phyloP scores from a whole-genome alignment of 1,140 invertebrate genomes.

The Anastrepha ludens region DNA sequence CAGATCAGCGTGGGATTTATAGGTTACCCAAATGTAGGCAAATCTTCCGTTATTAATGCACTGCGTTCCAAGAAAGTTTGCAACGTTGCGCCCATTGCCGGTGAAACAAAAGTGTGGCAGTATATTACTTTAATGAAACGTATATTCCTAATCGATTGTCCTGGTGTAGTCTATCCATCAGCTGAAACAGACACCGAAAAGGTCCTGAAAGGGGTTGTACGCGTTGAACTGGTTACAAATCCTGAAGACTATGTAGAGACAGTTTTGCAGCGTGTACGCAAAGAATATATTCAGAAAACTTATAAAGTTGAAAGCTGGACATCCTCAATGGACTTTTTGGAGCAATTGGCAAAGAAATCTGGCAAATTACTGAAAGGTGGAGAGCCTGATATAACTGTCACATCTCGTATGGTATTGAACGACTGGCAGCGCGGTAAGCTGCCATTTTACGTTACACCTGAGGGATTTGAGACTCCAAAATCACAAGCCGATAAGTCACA shows the following conservation, averaged over 20 bases:
- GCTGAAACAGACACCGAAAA: constrained; percentile 95
- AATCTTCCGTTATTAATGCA: constrained; percentile 99
- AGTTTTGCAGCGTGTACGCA: constrained; percentile 91
- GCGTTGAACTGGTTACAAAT: constrained; percentile 94
- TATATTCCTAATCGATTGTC: constrained; percentile 99
- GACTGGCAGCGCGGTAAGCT: constrained; percentile 99
- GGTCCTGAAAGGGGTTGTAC: constrained; percentile 95
- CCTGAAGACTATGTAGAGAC: constrained; percentile 95
- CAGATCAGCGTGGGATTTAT: constrained; percentile 99
- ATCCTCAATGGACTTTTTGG: constrained; percentile 91
- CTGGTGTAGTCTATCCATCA: constrained; percentile 97
- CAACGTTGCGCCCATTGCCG: constrained; percentile 98
- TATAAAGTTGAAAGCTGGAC: constrained; percentile 91
- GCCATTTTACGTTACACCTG: constrained; percentile 93
- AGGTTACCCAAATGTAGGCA: constrained; percentile 99
- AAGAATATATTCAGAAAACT: constrained; percentile 92
- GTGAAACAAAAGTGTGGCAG: constrained; percentile 99
- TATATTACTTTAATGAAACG: constrained; percentile 98
- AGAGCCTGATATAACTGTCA: constrained; percentile 92
- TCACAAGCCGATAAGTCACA: constrained; percentile 62
- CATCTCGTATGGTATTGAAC: constrained; percentile 97
- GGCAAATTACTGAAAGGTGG: constrained; percentile 97
- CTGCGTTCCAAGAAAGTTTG: constrained; percentile 96
- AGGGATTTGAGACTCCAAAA: constrained; percentile 82
- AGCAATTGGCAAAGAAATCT: constrained; percentile 88